Conservation (phyloP, 2,797 vertebrate genomes). For the Tauraco hartlaubi region DNA sequence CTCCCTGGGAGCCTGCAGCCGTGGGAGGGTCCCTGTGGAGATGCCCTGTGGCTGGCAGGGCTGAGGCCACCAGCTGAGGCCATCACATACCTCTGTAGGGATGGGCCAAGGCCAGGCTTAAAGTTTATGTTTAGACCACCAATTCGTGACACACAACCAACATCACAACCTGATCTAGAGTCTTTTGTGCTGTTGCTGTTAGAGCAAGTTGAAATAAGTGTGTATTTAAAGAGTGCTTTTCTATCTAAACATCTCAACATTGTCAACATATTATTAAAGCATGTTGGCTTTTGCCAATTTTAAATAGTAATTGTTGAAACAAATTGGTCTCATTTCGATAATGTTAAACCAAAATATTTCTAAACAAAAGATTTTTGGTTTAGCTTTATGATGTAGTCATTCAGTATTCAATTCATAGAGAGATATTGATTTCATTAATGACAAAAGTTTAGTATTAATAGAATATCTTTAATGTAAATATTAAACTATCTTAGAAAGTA, state of each 20-base stretch:
- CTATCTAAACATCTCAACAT: not conserved
- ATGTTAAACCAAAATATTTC: not conserved
- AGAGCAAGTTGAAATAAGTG: not conserved
- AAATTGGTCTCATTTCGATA: not conserved
- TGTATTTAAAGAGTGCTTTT: not conserved
- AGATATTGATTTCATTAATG: not conserved
- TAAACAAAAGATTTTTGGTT: not conserved
- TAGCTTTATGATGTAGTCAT: not conserved
- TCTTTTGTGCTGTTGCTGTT: not conserved
- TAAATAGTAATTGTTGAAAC: not conserved
- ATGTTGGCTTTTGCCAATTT: not conserved
- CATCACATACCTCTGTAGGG: too few relatives aligned
- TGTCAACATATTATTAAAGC: not conserved
- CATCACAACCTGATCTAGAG: not conserved
- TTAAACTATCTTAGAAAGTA: not conserved
- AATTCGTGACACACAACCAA: rapidly evolving
- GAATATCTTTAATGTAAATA: not conserved
- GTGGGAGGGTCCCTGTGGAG: not conserved
- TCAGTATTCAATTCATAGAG: not conserved
- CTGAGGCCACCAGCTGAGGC: not conserved
- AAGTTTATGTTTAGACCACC: not conserved
- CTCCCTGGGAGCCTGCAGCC: not conserved
- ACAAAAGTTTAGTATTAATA: not conserved
- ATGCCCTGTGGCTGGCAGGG: too few relatives aligned
- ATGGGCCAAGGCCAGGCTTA: not conserved